Evolutionary conservation across 2,888 invertebrate genomes (phyloP).

Genomic region (Trissoscelio sp.): DNA sequence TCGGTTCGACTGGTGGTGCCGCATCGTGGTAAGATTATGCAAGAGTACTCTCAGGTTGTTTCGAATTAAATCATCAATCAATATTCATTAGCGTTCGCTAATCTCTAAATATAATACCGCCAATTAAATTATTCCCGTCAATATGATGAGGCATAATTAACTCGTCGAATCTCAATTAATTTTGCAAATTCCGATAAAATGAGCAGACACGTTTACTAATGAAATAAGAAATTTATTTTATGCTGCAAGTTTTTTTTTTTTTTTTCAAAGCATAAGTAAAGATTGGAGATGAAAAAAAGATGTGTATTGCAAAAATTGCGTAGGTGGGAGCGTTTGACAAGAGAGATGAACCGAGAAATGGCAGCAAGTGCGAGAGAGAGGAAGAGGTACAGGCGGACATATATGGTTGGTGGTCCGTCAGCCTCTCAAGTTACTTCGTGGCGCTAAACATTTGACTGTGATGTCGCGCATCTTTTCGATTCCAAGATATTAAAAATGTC

Average conservation of each 20-base stretch:
- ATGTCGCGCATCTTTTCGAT: slow-evolving; percentile 70
- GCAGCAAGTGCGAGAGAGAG: slow-evolving; percentile 75
- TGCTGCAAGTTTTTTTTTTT: no score
- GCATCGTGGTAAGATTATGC: slow-evolving; percentile 32
- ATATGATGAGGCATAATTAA: background rate
- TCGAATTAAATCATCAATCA: slow-evolving; percentile 45
- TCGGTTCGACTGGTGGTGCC: slow-evolving; percentile 53
- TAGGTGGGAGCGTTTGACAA: slow-evolving; percentile 57
- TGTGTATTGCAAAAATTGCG: slow-evolving; percentile 34
- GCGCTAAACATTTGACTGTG: slow-evolving; percentile 79
- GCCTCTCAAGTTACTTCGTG: slow-evolving; percentile 82
- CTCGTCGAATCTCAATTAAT: background rate
- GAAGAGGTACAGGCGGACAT: slow-evolving; percentile 80
- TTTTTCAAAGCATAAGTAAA: slow-evolving; percentile 5
- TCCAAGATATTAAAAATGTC: slow-evolving; percentile 49
- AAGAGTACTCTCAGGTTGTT: slow-evolving; percentile 10
- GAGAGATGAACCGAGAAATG: slow-evolving; percentile 65
- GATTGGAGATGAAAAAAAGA: slow-evolving; percentile 32
- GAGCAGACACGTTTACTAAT: no score
- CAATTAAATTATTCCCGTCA: background rate
- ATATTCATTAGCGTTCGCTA: slow-evolving; percentile 25
- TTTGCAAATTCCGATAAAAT: no score
- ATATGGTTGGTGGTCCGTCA: slow-evolving; percentile 82
- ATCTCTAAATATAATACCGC: slow-evolving; percentile 37
- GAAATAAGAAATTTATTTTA: no score